Evolutionary conservation across 1,140 invertebrate genomes (phyloP).

Genomic region (Micrasema longulum): DNA sequence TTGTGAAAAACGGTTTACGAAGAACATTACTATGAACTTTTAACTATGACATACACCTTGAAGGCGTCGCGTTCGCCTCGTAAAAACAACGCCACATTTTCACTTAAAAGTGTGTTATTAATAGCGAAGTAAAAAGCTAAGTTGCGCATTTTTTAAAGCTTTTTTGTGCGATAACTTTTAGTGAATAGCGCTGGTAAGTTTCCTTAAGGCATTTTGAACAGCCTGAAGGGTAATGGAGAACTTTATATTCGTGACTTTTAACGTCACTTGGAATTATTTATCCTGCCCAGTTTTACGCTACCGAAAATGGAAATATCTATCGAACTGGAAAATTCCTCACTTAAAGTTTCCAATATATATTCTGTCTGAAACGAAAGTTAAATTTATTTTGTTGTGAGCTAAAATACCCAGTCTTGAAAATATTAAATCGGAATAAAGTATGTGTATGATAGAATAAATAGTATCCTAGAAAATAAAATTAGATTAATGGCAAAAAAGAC

Average conservation of each 20-base stretch:
- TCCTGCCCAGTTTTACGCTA: slow-evolving; percentile 12
- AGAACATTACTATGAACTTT: no score
- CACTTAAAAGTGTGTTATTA: background rate
- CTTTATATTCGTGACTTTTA: slow-evolving; percentile 32
- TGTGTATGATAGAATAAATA: no score
- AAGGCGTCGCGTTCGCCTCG: background rate
- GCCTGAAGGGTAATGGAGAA: slow-evolving; percentile 23
- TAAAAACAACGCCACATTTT: background rate
- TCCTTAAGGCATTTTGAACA: slow-evolving; percentile 17
- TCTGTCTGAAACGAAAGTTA: slow-evolving; percentile 29
- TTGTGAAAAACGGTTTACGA: no score
- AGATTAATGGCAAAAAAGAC: no score
- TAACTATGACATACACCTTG: no score
- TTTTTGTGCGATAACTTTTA: slow-evolving; percentile 17
- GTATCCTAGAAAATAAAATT: no score
- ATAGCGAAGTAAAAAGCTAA: slow-evolving; percentile 1
- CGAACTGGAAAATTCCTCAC: slow-evolving; percentile 19
- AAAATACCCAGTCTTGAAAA: background rate
- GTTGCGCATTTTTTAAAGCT: slow-evolving; percentile 10
- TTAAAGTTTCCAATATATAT: slow-evolving; percentile 25
- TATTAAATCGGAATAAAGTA: no score
- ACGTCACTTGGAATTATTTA: slow-evolving; percentile 42
- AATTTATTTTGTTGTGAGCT: background rate
- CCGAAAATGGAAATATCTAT: slow-evolving; percentile 21
- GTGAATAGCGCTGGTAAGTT: slow-evolving; percentile 9